Base-by-base conservation (phyloP, 2,113 vertebrate species). In the Sylvietta virens region DNA sequence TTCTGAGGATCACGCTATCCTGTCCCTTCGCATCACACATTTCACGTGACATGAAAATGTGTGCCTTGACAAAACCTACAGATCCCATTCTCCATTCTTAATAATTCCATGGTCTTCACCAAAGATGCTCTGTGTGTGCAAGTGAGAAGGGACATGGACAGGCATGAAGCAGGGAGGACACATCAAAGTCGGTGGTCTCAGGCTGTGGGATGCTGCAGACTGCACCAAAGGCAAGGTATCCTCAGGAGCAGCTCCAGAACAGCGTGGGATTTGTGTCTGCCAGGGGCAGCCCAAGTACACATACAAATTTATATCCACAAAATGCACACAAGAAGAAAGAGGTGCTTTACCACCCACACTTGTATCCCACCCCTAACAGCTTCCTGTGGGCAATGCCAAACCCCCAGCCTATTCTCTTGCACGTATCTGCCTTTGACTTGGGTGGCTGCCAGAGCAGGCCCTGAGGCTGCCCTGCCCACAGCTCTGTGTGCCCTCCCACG, bases 171-270 rank as follows among this genome's bases (percentile, higher is more conserved):
- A 77, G 18, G n/a, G 27, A 65, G 17, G 58, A 26, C 13, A 64
- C 48, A 47, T 1, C 0, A 3, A 35, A n/a, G 26, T 54, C 0
- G 0, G 21, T n/a, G 28, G 19, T 61, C 17, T 37, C 2, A 1
- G 50, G 58, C 67, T 69, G 53, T 15, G 40, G 30, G 20, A 37
- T 65, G 62, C 69, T 78, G 60, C 18, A 53, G 39, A 37, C 26
- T 9, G 6, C 44, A 39, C 44, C 47, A 45, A 90, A 74, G 53
- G 48, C 44, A 56, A 72, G 45, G 27, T 37, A 39, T 11, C 45
- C 17, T 17, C 69, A 71, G 35, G 24, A 83, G 14, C 31, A 57
- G 8, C 20, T 39, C 3, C 1, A 9, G 44, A 93, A 24, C 44
- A 79, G 47, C 0, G 0, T 10, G 39, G 23, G 40, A n/a, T 50